phyloP scores from a whole-genome alignment of 2,113 vertebrate species.

The Dicrurus megarhynchus region DNA sequence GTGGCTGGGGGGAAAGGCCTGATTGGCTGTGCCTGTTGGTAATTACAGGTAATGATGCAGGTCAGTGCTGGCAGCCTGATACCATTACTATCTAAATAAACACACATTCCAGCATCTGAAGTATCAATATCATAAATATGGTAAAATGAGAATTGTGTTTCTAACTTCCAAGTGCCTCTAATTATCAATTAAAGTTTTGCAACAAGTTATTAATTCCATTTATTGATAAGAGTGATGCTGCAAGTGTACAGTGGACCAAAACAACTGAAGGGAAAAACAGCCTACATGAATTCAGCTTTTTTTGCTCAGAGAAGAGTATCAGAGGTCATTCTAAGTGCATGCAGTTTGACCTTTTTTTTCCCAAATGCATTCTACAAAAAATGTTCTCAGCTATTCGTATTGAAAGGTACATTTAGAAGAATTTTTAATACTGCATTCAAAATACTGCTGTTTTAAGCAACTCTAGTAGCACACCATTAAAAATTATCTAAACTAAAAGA shows the following conservation, averaged over 20 bases:
- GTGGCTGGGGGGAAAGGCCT: neutral
- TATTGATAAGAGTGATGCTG: neutral
- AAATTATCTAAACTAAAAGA: neutral
- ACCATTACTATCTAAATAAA: neutral
- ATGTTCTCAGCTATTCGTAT: accelerated
- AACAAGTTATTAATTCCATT: neutral
- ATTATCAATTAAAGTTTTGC: neutral
- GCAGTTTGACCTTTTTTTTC: neutral
- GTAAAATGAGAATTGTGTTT: neutral
- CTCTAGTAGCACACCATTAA: neutral
- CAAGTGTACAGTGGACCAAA: neutral
- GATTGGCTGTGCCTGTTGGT: neutral
- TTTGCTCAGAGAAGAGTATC: neutral
- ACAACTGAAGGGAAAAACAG: neutral
- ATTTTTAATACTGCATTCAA: neutral
- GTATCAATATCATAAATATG: neutral
- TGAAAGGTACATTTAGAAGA: neutral
- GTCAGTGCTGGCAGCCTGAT: neutral
- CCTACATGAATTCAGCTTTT: neutral
- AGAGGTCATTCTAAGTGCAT: neutral
- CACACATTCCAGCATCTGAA: neutral
- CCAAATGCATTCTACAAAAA: neutral
- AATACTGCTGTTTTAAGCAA: neutral
- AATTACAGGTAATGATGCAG: neutral
- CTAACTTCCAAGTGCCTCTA: neutral